Percentiles rank a stretch among this genome's conserved stretches.
These are phyloP conservation scores for Crematogaster levior DNA, from an alignment of 2,888 invertebrate genomes.

Conservation along the genomic window DNA sequence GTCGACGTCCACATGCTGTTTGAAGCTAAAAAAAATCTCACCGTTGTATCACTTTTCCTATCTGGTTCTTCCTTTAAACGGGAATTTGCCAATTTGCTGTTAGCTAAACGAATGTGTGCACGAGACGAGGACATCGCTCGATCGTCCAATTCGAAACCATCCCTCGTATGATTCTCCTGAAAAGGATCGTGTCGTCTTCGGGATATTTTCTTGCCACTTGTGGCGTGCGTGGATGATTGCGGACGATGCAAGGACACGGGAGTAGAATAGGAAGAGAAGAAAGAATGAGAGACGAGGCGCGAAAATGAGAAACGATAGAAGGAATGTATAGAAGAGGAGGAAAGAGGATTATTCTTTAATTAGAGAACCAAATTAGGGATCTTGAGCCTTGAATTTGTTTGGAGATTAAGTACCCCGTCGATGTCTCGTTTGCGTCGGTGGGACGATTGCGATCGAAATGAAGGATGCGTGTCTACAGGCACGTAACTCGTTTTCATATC, in stretches of 20 bases:
- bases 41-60: not conserved
- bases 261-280: not conserved
- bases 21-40: conserved; percentile 2
- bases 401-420: conserved; percentile 72
- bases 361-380: conserved; percentile 40
- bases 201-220: conserved; percentile 30
- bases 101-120: conserved; percentile 9
- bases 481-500: conserved; percentile 89
- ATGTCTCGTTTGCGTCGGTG: conserved; percentile 76
- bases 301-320: not conserved
- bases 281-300: not conserved
- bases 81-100: conserved; percentile 5
- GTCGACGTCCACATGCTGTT: not conserved
- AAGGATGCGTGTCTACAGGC: conserved; percentile 85
- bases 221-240: conserved; percentile 32
- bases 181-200: conserved; percentile 53
- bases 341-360: conserved; percentile 30
- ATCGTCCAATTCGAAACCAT: conserved; percentile 16
- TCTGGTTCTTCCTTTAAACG: not conserved
- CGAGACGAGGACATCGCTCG: conserved; percentile 1
- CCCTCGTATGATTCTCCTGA: conserved; percentile 48
- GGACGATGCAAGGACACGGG: conserved; percentile 18
- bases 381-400: conserved; percentile 56
- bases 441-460: conserved; percentile 48
- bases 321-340: not conserved